Percentiles rank a stretch among this genome's conserved stretches.
phyloP scores from a whole-genome alignment of 1,140 invertebrate genomes.

The Chymomyza costata region DNA sequence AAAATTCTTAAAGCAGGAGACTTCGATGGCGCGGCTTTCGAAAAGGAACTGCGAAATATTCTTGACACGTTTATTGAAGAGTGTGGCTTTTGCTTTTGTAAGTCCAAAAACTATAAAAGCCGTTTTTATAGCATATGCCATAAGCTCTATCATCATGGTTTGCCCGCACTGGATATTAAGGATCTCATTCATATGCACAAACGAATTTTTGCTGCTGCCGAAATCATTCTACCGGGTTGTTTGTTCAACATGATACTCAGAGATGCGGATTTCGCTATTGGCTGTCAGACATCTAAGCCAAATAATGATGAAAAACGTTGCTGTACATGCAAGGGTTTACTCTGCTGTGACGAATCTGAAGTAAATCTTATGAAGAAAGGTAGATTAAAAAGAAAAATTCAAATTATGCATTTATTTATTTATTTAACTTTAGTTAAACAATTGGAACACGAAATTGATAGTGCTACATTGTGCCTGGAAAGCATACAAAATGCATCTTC shows the following conservation, averaged over 20 bases:
- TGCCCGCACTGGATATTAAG: slow-evolving; percentile 46
- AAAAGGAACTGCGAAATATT: slow-evolving; percentile 51
- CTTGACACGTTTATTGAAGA: slow-evolving; percentile 57
- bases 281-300: slow-evolving; percentile 3
- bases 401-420: neutral
- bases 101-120: slow-evolving; percentile 51
- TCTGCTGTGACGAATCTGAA: slow-evolving; percentile 44
- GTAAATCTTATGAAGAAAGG: slow-evolving; percentile 37
- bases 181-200: slow-evolving; percentile 57
- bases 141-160: slow-evolving; percentile 47
- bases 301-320: slow-evolving; percentile 29
- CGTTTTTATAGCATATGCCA: slow-evolving; percentile 59
- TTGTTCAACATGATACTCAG: slow-evolving; percentile 52
- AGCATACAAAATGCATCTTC: too few species aligned
- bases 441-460: slow-evolving; percentile 47
- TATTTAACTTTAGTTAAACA: slow-evolving; percentile 34
- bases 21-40: slow-evolving; percentile 39
- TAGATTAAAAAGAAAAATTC: slow-evolving; percentile 27
- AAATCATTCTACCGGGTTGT: slow-evolving; percentile 52
- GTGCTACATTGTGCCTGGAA: slow-evolving; percentile 36
- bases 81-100: slow-evolving; percentile 60
- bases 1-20: slow-evolving; percentile 33
- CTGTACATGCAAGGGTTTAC: slow-evolving; percentile 41
- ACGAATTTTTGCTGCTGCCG: slow-evolving; percentile 51
- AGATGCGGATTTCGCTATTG: too few species aligned